Evolutionary conservation across 1,140 invertebrate species (phyloP).

Genomic region (Bathynomus jamesi): DNA sequence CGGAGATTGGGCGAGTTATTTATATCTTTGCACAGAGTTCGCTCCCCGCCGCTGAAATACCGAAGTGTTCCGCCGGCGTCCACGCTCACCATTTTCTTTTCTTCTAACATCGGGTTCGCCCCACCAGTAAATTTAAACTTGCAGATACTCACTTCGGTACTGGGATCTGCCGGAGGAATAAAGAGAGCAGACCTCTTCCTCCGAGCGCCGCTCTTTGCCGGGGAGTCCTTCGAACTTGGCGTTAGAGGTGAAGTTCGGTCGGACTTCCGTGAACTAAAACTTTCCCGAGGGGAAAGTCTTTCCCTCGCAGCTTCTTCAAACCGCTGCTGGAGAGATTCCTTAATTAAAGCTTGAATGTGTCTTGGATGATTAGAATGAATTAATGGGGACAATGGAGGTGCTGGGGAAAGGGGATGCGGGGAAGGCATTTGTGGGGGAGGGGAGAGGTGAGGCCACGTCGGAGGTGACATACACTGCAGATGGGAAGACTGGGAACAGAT

Average conservation of each 20-base stretch:
- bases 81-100: slow-evolving; percentile 82
- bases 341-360: slow-evolving; percentile 10
- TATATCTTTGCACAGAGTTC: slow-evolving; percentile 1
- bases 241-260: background rate
- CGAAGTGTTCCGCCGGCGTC: slow-evolving; percentile 76
- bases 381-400: background rate
- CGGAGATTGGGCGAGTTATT: slow-evolving; percentile 13
- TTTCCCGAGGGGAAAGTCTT: slow-evolving; percentile 7
- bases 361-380: background rate
- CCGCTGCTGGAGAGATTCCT: slow-evolving; percentile 13
- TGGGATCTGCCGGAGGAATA: slow-evolving; percentile 33
- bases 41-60: slow-evolving; percentile 47
- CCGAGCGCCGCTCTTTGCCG: slow-evolving; percentile 20
- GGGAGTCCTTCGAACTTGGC: background rate
- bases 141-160: slow-evolving; percentile 62
- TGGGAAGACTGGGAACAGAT: slow-evolving; percentile 36
- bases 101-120: slow-evolving; percentile 72
- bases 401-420: slow-evolving; percentile 9
- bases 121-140: slow-evolving; percentile 89
- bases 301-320: slow-evolving; percentile 13
- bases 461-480: slow-evolving; percentile 31
- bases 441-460: slow-evolving; percentile 10
- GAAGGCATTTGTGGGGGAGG: slow-evolving; percentile 8
- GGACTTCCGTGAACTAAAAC: slow-evolving; percentile 13
- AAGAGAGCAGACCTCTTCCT: slow-evolving; percentile 31